Evolutionary conservation across 1,140 invertebrate genomes (phyloP), one percentile per base, ranked within the genome.

Genomic region (Schlechtendalia chinensis): DNA sequence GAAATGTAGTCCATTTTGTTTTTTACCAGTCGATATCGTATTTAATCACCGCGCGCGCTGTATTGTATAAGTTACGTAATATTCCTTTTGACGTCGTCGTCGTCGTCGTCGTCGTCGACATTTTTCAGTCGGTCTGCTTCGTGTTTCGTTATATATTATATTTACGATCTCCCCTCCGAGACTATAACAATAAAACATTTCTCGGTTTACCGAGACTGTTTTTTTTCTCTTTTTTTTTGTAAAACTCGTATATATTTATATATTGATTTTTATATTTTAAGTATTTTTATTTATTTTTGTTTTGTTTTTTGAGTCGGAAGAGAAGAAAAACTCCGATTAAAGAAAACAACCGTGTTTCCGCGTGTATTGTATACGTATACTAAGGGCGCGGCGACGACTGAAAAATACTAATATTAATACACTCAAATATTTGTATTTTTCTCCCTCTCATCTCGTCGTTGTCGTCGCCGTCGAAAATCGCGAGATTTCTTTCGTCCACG

Each of bases 101-200:
- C 11, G 39, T 24, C 1, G 0, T 8, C 16, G 27, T 65, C 3
- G 6, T 50, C 22, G 67, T 69, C 45, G 39, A 50, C 39, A 50
- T 50, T 69, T 69, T 69, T 69, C 67, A 47, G 67, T 12, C 10
- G n/a, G 67, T 50, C 22, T 69, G 67, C 50, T 69, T 69, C 67
- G 67, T 69, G 47, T 69, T 39, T 69, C 47, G 32, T 39, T 39
- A 39, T 69, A 50, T 69, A 50, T 69, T 69, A 69, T 69, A 69
- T 69, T 69, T 69, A 69, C 47, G 45, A 69, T 69, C 39, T 69
- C 17, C 67, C 45, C 45, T 69, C 45, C 67, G 22, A 69, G 67
- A 39, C 39, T 69, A 69, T 69, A 69, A 69, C 67, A 69, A 69
- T 69, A 69, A 69, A 69, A 69, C 67, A 69, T 47, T 69, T 50